These are phyloP conservation scores for Macropodus opercularis DNA, from an alignment of 2,797 vertebrate species.

Conservation along the genomic window DNA sequence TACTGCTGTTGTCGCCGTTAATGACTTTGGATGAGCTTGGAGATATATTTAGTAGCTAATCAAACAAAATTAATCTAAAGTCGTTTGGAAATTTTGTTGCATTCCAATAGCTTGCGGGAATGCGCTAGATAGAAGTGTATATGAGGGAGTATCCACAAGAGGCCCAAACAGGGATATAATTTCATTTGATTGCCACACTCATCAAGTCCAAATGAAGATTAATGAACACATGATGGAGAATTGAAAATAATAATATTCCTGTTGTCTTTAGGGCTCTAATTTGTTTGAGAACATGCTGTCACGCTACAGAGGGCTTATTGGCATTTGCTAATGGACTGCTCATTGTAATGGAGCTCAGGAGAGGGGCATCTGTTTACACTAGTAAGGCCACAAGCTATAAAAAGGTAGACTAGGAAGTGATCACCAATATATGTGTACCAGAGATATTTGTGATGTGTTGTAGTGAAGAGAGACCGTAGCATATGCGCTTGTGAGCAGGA, in stretches of 20 bases:
- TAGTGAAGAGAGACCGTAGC: slow-evolving; percentile 28
- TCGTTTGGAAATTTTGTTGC: slow-evolving; percentile 72
- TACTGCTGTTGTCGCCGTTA: slow-evolving; percentile 58
- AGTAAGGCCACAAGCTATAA: slow-evolving; percentile 23
- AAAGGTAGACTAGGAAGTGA: slow-evolving; percentile 17
- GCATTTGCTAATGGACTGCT: slow-evolving; percentile 78
- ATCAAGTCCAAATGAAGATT: slow-evolving; percentile 81
- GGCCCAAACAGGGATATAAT: slow-evolving; percentile 72
- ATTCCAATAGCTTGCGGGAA: slow-evolving; percentile 66
- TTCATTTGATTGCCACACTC: slow-evolving; percentile 80
- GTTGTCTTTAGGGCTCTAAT: slow-evolving; percentile 80
- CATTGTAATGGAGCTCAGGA: slow-evolving; percentile 49
- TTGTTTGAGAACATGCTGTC: slow-evolving; percentile 78
- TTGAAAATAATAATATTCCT: slow-evolving; percentile 79
- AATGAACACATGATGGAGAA: slow-evolving; percentile 78
- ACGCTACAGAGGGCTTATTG: slow-evolving; percentile 76
- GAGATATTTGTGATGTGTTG: neutral
- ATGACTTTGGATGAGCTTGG: slow-evolving; percentile 69
- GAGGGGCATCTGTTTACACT: slow-evolving; percentile 26
- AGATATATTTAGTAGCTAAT: slow-evolving; percentile 79
- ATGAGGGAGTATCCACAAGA: slow-evolving; percentile 64
- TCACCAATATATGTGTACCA: slow-evolving; percentile 14
- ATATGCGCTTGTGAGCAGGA: slow-evolving; percentile 28
- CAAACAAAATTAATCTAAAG: slow-evolving; percentile 77
- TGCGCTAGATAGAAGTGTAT: slow-evolving; percentile 34